A percentile compares a stretch with the other conserved stretches of the same genome.
Evolutionary conservation across 2,113 vertebrate genomes (phyloP).

Genomic region (Girardinichthys multiradiatus): DNA sequence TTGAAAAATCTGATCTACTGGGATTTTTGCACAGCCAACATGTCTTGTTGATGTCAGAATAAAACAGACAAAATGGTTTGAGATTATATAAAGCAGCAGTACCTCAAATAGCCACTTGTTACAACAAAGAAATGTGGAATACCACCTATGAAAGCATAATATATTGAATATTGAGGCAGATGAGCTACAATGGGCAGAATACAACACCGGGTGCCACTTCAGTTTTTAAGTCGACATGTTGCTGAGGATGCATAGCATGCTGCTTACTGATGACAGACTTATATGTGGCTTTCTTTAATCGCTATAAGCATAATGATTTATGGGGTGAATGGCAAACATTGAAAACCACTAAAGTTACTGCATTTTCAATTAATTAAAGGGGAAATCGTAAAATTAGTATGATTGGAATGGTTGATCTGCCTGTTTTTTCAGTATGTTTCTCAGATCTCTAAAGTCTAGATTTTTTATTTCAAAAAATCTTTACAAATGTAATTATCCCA

Average conservation of each 20-base stretch:
- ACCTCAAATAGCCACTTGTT: too few relatives aligned
- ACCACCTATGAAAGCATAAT: too few relatives aligned
- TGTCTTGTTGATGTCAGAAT: too few relatives aligned
- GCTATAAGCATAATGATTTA: background rate
- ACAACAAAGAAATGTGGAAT: too few relatives aligned
- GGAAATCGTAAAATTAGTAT: background rate
- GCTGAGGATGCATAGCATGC: background rate
- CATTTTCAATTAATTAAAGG: background rate
- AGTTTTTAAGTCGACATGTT: background rate
- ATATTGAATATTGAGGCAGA: too few relatives aligned
- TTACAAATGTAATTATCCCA: too few relatives aligned
- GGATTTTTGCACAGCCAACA: too few relatives aligned
- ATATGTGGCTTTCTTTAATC: background rate
- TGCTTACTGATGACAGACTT: background rate
- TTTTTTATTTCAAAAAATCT: background rate
- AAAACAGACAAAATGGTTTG: too few relatives aligned
- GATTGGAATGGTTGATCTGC: background rate
- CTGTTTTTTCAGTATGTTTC: background rate
- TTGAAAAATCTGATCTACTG: too few relatives aligned
- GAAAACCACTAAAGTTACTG: background rate
- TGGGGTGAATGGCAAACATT: background rate
- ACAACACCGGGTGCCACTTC: too few relatives aligned
- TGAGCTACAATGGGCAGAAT: too few relatives aligned
- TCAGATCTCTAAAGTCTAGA: background rate
- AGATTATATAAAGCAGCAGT: too few relatives aligned